Evolutionary conservation across 2,113 vertebrate species (phyloP), one percentile per base, ranked within the genome.

Genomic region (Paracanthobrama guichenoti): DNA sequence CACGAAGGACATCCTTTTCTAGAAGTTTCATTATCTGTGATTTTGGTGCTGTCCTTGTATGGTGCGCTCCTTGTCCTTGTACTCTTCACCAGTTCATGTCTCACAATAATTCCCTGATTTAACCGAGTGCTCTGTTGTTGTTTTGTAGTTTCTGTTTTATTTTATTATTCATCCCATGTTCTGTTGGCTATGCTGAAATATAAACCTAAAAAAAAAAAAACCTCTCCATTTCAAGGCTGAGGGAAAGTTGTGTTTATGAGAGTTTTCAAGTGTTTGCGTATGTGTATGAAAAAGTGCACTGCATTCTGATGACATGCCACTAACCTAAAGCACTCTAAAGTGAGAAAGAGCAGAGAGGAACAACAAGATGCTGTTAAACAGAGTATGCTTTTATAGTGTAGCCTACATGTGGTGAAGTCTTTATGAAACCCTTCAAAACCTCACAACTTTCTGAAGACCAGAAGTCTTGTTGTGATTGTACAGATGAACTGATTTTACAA

Each of bases 231-330:
- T 77, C 75, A 77, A 77, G 75, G 73, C 46, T 75, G 6, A 53
- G 9, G n/a, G 48, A 75, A 75, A 75, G 31, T 59, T 59, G 20
- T 35, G 16, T n/a, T 24, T 71, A 44, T 46, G 42, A 42, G 69
- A 72, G 74, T 76, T 57, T 76, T 57, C 50, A 57, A 77, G 50
- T 35, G 74, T 55, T 53, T 57, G 22, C 24, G 69, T 74, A 48
- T 76, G 26, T 20, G 14, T 53, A 53, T 53, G 20, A 77, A 57
- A 77, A 77, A 59, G 11, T 24, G n/a, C 13, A 46, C 12, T 3
- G 69, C 42, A 48, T 73, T 73, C 69, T 46, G 42, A 48, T 46
- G 69, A 73, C n/a, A 46, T 73, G 69, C 69, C 69, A 18, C 13
- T 24, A 46, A 46, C 69, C 69, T 73, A 46, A 22, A 26, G 69